phyloP scores from a whole-genome alignment of 2,888 invertebrate genomes.

The Erpobdella octoculata region DNA sequence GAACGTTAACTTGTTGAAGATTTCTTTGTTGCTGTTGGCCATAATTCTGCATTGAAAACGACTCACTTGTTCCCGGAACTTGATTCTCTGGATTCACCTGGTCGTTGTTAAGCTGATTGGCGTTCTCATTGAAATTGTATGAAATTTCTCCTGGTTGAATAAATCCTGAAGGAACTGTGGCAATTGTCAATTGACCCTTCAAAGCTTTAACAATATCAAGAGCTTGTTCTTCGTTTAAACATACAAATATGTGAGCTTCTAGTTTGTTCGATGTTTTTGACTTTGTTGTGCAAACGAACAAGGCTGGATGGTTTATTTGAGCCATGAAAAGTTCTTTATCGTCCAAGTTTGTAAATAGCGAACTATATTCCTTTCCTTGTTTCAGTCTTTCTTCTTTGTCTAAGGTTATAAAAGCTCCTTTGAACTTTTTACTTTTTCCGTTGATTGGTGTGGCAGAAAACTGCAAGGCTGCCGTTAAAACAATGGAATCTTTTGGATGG shows the following conservation, averaged over 20 bases:
- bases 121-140: too few species aligned
- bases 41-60: too few species aligned
- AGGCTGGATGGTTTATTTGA: not conserved
- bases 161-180: too few species aligned
- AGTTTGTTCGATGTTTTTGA: slow-evolving; percentile 5
- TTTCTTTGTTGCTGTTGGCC: too few species aligned
- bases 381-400: slow-evolving; percentile 16
- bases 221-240: slow-evolving; percentile 3
- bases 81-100: too few species aligned
- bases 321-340: slow-evolving; percentile 12
- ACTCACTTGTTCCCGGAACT: too few species aligned
- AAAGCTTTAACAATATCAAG: slow-evolving; percentile 15
- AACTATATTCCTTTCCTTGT: slow-evolving; percentile 7
- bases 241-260: slow-evolving; percentile 14
- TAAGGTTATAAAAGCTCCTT: slow-evolving; percentile 10
- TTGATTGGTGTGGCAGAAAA: not conserved
- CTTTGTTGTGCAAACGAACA: slow-evolving; percentile 12
- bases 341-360: slow-evolving; percentile 5
- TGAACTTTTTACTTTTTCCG: slow-evolving; percentile 16
- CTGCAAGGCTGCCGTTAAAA: not conserved
- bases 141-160: too few species aligned
- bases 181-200: not conserved
- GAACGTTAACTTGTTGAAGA: too few species aligned
- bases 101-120: too few species aligned
- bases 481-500: not conserved